Conservation (phyloP, 2,113 vertebrate species). For the Potamarius usumacintae region DNA sequence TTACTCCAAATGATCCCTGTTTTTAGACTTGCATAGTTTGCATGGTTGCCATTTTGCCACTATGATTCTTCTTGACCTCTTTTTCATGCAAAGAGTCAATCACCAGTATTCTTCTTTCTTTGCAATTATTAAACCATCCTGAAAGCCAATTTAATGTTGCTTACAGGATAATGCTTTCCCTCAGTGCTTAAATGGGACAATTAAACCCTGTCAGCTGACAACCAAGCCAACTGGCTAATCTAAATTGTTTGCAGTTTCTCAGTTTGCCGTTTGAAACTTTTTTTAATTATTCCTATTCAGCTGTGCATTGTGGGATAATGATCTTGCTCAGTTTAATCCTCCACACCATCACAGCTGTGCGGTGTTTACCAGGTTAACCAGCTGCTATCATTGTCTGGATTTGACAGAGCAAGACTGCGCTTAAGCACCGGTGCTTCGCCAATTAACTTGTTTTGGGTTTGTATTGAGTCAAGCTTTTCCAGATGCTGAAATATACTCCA, state of each 20-base stretch:
- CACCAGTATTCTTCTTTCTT: background rate
- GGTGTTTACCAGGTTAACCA: constrained; percentile 42
- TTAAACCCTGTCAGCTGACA: background rate
- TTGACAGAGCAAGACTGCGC: constrained; percentile 20
- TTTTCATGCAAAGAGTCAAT: background rate
- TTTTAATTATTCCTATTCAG: constrained; percentile 13
- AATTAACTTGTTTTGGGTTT: constrained; percentile 51
- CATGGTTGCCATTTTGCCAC: background rate
- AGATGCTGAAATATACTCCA: constrained; percentile 47
- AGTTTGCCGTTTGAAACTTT: background rate
- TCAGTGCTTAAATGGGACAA: constrained; percentile 30
- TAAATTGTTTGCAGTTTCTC: constrained; percentile 16
- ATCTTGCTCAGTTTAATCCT: constrained; percentile 24
- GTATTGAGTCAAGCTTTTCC: constrained; percentile 38
- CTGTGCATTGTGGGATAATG: constrained; percentile 24
- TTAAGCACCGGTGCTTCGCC: constrained; percentile 27
- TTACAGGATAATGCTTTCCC: constrained; percentile 66
- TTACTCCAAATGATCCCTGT: background rate
- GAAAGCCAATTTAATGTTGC: constrained; percentile 77
- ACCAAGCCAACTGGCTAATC: background rate
- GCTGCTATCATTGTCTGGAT: constrained; percentile 28
- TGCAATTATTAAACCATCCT: constrained; percentile 55
- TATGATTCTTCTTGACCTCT: background rate
- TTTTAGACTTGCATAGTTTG: constrained; percentile 11
- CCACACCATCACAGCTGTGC: constrained; percentile 30